phyloP scores from a whole-genome alignment of 53 echinoderm and acorn worm species.

The Actinopyga echinites region DNA sequence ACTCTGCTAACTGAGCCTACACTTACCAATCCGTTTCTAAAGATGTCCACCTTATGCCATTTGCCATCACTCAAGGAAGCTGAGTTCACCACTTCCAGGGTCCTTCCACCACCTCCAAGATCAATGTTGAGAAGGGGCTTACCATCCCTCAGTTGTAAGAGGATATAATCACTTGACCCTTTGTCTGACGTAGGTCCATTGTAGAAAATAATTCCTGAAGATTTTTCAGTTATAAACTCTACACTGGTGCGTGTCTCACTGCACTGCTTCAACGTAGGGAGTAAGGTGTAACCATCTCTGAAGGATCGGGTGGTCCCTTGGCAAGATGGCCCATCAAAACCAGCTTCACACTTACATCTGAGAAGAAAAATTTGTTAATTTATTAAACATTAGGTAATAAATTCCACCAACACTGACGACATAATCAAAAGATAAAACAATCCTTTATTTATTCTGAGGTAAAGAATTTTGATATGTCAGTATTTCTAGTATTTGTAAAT shows the following conservation, averaged over 20 bases:
- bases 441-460: neutral
- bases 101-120: constrained; percentile 63
- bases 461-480: neutral
- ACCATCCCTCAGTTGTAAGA: constrained; percentile 68
- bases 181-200: constrained; percentile 77
- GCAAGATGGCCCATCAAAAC: constrained; percentile 86
- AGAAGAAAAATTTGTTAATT: neutral
- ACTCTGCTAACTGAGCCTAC: no score
- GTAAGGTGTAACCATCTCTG: constrained; percentile 70
- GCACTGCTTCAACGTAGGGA: constrained; percentile 80
- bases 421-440: neutral
- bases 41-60: constrained; percentile 92
- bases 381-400: no score
- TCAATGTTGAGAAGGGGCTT: constrained; percentile 72
- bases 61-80: constrained; percentile 56
- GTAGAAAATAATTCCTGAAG: constrained; percentile 84
- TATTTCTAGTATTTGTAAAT: no score
- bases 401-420: neutral
- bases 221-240: constrained; percentile 82
- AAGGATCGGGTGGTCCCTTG: constrained; percentile 93
- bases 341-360: constrained; percentile 73
- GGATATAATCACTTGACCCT: constrained; percentile 78
- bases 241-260: constrained; percentile 79
- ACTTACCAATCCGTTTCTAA: constrained; percentile 77
- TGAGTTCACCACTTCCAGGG: constrained; percentile 51